Percentiles rank a stretch among this genome's conserved stretches.
These are phyloP conservation scores for Drosophila anceps DNA, from an alignment of 2,888 invertebrate genomes.

Conservation along the genomic window DNA sequence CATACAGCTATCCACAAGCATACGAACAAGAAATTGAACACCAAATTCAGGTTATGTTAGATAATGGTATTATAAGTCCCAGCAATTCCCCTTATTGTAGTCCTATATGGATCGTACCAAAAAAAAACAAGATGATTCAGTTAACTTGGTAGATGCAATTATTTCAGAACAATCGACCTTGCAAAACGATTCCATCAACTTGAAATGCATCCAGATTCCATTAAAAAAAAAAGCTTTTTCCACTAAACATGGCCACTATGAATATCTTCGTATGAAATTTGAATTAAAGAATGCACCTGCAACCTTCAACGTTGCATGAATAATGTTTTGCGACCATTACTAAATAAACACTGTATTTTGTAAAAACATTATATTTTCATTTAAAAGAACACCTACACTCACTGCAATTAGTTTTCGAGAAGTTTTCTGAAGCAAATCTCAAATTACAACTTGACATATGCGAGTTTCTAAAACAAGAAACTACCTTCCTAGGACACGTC, in stretches of 20 bases:
- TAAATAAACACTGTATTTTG: neutral
- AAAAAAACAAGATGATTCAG: constrained; percentile 9
- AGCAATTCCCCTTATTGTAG: constrained; percentile 5
- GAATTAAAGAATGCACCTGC: too few species aligned
- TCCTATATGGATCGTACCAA: neutral
- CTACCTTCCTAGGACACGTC: too few species aligned
- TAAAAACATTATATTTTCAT: too few species aligned
- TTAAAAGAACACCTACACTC: too few species aligned
- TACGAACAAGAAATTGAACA: neutral
- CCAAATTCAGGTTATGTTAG: neutral
- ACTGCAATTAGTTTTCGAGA: too few species aligned
- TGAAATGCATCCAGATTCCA: constrained; percentile 9
- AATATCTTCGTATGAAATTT: too few species aligned
- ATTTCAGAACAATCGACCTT: constrained; percentile 23
- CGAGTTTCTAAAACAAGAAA: too few species aligned
- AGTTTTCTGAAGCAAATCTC: too few species aligned
- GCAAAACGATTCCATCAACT: constrained; percentile 26
- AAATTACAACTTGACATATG: too few species aligned
- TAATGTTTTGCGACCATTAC: neutral
- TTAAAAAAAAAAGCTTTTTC: neutral
- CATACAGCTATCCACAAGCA: neutral
- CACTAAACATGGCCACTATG: neutral
- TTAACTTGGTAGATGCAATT: constrained; percentile 17
- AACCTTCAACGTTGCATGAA: neutral
- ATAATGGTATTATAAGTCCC: neutral